phyloP scores from a whole-genome alignment of 37 sponge, comb jelly and placozoan species.

The Bolinopsis microptera region DNA sequence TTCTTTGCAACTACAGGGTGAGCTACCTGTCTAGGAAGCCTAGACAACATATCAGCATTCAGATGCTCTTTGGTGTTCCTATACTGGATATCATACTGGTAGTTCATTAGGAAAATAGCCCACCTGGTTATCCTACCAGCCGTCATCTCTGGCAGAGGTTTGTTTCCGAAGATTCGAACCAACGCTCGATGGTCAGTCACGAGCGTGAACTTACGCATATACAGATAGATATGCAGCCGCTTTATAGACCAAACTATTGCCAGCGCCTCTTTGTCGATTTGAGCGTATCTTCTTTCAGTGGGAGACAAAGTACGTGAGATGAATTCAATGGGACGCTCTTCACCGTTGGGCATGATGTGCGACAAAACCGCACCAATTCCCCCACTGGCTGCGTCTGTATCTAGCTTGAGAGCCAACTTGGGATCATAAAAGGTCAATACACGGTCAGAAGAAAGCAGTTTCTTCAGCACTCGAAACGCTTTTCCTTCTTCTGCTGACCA shows the following conservation, averaged over 20 bases:
- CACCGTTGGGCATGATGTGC: no score
- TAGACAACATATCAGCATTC: conserved; percentile 71
- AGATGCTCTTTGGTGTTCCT: conserved; percentile 64
- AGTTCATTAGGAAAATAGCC: no score
- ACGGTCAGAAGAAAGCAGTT: not conserved
- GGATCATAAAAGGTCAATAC: not conserved
- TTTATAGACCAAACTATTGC: conserved; percentile 58
- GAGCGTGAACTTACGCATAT: conserved; percentile 36
- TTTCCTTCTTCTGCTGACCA: not conserved
- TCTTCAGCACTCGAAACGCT: not conserved
- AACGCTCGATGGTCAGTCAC: conserved; percentile 70
- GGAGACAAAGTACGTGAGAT: conserved; percentile 12
- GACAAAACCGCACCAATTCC: no score
- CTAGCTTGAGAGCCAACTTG: not conserved
- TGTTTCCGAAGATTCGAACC: conserved; percentile 66
- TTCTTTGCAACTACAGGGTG: not conserved
- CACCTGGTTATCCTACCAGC: conserved; percentile 70
- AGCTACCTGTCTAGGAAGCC: not conserved
- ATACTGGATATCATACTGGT: conserved; percentile 69
- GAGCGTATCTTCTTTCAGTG: conserved; percentile 9
- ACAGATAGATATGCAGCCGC: conserved; percentile 26
- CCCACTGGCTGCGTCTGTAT: not conserved
- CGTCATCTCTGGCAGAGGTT: conserved; percentile 62
- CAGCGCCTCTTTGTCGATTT: conserved; percentile 67
- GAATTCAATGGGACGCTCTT: no score